Evolutionary conservation across 2,113 vertebrate genomes (phyloP).

Genomic region (Furnarius figulus): DNA sequence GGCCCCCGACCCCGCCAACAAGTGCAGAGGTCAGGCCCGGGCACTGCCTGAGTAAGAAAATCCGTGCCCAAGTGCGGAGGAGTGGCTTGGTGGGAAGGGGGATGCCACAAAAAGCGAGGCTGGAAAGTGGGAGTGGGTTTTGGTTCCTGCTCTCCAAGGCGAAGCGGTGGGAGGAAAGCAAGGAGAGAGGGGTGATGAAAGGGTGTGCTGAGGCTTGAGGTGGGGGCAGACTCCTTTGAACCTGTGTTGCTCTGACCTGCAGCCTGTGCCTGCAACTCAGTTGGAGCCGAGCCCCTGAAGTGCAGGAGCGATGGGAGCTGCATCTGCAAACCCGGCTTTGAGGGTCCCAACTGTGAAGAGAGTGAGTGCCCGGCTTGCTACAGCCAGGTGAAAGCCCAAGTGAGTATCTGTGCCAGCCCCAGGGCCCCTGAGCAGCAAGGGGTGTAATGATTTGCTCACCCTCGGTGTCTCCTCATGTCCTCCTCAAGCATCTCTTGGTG

Average conservation of each 20-base stretch:
- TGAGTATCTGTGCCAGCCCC: constrained; percentile 26
- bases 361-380: constrained; percentile 87
- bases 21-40: constrained; percentile 77
- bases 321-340: constrained; percentile 82
- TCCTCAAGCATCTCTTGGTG: not conserved
- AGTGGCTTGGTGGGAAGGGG: not conserved
- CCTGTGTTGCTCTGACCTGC: not conserved
- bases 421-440: not conserved
- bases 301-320: constrained; percentile 84
- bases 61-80: rapidly evolving
- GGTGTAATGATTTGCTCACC: rapidly evolving
- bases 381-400: constrained; percentile 81
- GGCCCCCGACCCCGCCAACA: constrained; percentile 67
- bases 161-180: not conserved
- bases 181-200: not conserved
- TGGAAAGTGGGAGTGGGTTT: not conserved
- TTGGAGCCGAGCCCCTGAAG: constrained; percentile 68
- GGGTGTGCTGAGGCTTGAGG: not conserved
- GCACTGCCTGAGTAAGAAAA: not conserved
- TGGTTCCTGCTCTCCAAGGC: too few species aligned
- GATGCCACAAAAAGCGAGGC: not conserved
- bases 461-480: not conserved
- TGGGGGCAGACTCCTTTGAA: not conserved
- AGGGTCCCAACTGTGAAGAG: constrained; percentile 81
- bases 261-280: constrained; percentile 84